Conservation (phyloP, 2,888 invertebrate species). For the Hoplodrina blanda region DNA sequence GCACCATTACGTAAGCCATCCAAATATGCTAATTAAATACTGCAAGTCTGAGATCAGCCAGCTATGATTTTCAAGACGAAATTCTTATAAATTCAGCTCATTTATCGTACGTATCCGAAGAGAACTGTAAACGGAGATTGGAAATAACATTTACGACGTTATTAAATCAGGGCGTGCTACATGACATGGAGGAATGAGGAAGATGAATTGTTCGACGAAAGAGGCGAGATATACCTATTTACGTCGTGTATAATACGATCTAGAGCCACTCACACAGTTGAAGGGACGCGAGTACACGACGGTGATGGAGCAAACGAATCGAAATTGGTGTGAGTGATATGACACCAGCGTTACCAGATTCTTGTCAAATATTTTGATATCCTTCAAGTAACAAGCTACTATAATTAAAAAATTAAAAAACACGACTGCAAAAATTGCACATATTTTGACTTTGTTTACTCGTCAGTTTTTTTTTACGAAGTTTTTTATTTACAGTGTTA, state of each 20-base stretch:
- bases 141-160: conserved; percentile 52
- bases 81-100: conserved; percentile 25
- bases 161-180: conserved; percentile 46
- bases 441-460: too few species aligned
- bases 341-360: neutral
- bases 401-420: too few species aligned
- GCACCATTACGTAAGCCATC: neutral
- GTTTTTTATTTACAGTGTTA: too few species aligned
- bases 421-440: too few species aligned
- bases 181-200: conserved; percentile 48
- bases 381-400: too few species aligned
- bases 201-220: conserved; percentile 45
- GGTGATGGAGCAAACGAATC: conserved; percentile 32
- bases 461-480: too few species aligned
- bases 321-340: conserved; percentile 37
- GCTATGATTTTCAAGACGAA: conserved; percentile 1
- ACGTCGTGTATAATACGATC: conserved; percentile 16
- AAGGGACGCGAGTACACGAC: conserved; percentile 7
- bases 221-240: conserved; percentile 26
- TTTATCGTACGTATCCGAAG: conserved; percentile 9
- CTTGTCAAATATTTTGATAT: too few species aligned
- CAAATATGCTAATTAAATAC: conserved; percentile 9
- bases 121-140: conserved; percentile 46
- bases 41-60: neutral
- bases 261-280: conserved; percentile 15